These are phyloP conservation scores for Lasioglossum marginatum DNA, from an alignment of 2,888 invertebrate genomes.

Conservation along the genomic window DNA sequence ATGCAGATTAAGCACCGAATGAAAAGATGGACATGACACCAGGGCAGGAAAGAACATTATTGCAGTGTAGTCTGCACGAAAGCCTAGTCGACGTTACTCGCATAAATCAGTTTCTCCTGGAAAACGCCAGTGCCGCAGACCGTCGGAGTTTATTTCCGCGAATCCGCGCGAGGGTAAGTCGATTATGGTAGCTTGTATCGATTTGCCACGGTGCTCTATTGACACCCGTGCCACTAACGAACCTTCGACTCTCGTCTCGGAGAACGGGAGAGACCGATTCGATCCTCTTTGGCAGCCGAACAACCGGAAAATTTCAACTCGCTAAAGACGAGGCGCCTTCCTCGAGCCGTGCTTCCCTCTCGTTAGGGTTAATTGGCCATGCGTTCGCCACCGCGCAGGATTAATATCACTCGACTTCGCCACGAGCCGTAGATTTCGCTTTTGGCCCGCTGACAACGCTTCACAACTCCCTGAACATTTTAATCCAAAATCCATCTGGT, in stretches of 20 bases:
- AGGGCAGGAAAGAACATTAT: background rate
- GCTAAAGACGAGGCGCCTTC: background rate
- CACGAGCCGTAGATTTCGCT: background rate
- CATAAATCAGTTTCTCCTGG: background rate
- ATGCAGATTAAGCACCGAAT: background rate
- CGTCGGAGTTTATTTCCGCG: conserved; percentile 9
- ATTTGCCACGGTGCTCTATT: conserved; percentile 39
- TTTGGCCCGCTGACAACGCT: background rate
- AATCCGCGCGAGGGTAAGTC: conserved; percentile 38
- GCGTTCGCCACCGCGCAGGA: background rate
- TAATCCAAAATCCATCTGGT: background rate
- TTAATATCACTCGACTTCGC: conserved; percentile 2
- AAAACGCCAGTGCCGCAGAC: background rate
- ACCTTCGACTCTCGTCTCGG: background rate
- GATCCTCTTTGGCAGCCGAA: background rate
- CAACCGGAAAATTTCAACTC: conserved; percentile 29
- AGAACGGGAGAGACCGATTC: background rate
- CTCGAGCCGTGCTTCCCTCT: background rate
- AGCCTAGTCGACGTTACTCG: background rate
- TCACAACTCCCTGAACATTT: background rate
- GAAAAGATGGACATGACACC: background rate
- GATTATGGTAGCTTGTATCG: conserved; percentile 51
- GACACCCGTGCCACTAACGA: conserved; percentile 18
- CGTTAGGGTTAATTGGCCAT: background rate
- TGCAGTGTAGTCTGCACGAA: background rate